Evolutionary conservation across 2,797 vertebrate species (phyloP).

Genomic region (Eleutherodactylus coqui): DNA sequence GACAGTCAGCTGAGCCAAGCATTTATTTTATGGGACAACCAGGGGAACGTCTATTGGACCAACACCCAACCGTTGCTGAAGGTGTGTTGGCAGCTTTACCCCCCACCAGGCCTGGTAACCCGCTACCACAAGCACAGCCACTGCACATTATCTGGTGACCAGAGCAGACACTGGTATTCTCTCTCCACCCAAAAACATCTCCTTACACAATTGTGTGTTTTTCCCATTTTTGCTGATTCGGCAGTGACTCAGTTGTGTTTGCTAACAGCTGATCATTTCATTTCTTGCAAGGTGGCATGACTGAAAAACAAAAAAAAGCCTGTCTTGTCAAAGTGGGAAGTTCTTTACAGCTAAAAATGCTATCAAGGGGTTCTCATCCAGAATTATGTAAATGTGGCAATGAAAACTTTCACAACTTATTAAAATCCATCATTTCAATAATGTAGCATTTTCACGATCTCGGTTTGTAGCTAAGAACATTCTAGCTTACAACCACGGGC

Average conservation of each 20-base stretch:
- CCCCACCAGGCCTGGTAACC: neutral
- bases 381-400: too few relatives aligned
- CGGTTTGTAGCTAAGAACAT: neutral
- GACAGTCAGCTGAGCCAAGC: too few relatives aligned
- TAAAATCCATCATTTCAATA: too few relatives aligned
- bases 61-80: too few relatives aligned
- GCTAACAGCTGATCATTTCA: neutral
- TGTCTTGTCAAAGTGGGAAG: neutral
- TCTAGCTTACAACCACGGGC: neutral
- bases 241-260: neutral
- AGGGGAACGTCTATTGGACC: too few relatives aligned
- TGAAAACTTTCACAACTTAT: neutral
- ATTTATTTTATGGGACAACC: too few relatives aligned
- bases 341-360: neutral
- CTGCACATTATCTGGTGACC: neutral
- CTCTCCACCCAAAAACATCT: neutral
- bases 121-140: neutral
- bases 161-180: neutral
- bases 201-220: conserved; percentile 16
- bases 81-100: too few relatives aligned
- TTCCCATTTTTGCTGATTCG: neutral
- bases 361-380: neutral
- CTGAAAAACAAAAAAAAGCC: neutral
- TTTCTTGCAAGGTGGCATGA: neutral
- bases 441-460: neutral